Percentiles rank a stretch among this genome's conserved stretches.
These are phyloP conservation scores for Nephila pilipes DNA, from an alignment of 1,140 invertebrate species.

Conservation along the genomic window DNA sequence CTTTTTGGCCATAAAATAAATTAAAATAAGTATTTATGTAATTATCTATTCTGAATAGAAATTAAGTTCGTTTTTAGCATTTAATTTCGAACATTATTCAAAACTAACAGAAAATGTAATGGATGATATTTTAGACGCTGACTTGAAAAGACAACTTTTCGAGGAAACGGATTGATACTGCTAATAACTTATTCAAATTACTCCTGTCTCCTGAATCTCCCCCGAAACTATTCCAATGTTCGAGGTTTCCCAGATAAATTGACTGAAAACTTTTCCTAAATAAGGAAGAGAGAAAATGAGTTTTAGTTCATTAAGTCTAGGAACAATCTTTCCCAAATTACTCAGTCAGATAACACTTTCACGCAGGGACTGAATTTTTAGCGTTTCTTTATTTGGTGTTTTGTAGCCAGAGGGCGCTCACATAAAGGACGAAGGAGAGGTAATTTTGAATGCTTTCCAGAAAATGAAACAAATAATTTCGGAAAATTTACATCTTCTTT, in stretches of 20 bases:
- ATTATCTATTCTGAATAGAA: no score
- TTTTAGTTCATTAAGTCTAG: not conserved
- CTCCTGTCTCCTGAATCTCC: not conserved
- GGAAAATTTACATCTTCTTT: not conserved
- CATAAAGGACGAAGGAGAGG: not conserved
- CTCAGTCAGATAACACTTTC: not conserved
- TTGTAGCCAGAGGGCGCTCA: not conserved
- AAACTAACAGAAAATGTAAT: not conserved
- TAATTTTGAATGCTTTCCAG: not conserved
- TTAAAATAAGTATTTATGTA: no score
- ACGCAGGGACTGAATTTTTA: not conserved
- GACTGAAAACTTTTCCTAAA: constrained; percentile 11
- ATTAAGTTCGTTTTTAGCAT: no score
- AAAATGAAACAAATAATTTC: not conserved
- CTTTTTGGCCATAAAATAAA: no score
- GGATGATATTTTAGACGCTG: not conserved
- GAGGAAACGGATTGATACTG: not conserved
- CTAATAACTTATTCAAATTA: constrained; percentile 25
- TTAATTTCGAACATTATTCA: no score
- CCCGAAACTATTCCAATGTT: not conserved
- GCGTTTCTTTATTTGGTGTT: not conserved
- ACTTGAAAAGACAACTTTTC: not conserved
- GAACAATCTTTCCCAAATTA: not conserved
- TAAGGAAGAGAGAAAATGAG: not conserved
- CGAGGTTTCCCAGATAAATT: constrained; percentile 8